Base-by-base conservation (phyloP, 1,140 invertebrate genomes). In the Leptoteleia sp. region DNA sequence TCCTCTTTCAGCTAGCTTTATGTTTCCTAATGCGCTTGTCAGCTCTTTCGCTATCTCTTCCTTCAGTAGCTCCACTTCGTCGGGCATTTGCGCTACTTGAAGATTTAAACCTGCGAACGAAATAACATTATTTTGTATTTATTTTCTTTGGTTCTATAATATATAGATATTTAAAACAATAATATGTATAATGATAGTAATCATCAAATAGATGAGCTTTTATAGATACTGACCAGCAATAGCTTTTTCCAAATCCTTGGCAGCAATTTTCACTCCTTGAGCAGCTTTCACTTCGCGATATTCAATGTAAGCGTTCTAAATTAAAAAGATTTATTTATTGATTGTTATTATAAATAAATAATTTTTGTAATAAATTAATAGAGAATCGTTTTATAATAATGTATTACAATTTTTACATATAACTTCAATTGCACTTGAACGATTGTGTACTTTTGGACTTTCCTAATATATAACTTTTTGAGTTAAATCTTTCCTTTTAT, bases 181-280 rank as follows among this genome's bases (percentile, higher is more conserved):
- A n/a, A n/a, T n/a, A n/a, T n/a, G n/a, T n/a, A n/a, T n/a, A n/a
- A n/a, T n/a, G n/a, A n/a, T n/a, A n/a, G n/a, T n/a, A n/a, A n/a
- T n/a, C n/a, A n/a, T n/a, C n/a, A n/a, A n/a, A n/a, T n/a, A n/a
- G n/a, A n/a, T n/a, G n/a, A n/a, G n/a, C n/a, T n/a, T n/a, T n/a
- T n/a, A n/a, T n/a, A n/a, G n/a, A 37, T 25, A 40, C 59, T 52
- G 29, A 84, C 95, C 95, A 29, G 99, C 98, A 79, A 99, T 96
- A 0, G 97, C 96, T 87, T 99, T 99, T 85, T 99, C 99, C 50
- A 99, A 90, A 88, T 99, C 97, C 85, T 99, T 99, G 0, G 95
- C 97, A 6, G 97, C 97, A 67, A 99, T 97, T 91, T 99, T 99
- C 0, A 99, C 97, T 72, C 99, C 99, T 85, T 99, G 98, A 0